A percentile compares a stretch with the other conserved stretches of the same genome.
These are phyloP conservation scores for Candoia aspera DNA, from an alignment of 2,113 vertebrate species.

Conservation along the genomic window DNA sequence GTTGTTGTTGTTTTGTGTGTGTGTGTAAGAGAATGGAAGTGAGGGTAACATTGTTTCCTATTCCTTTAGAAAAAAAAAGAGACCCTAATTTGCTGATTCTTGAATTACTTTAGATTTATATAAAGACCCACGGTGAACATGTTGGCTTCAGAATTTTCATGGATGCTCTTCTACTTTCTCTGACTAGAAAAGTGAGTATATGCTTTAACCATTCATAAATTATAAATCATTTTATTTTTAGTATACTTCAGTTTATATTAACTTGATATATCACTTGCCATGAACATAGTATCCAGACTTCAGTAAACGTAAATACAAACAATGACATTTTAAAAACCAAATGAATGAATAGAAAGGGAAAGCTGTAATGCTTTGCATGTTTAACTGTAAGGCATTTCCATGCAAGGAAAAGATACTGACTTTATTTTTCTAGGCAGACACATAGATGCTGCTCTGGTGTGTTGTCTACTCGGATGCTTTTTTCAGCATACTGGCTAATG, in stretches of 20 bases:
- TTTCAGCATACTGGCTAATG: neutral
- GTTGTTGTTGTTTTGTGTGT: no score
- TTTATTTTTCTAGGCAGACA: no score
- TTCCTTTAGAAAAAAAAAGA: neutral
- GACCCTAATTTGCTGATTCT: conserved; percentile 17
- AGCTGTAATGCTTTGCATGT: neutral
- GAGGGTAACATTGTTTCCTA: neutral
- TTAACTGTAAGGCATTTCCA: neutral
- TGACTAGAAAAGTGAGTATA: conserved; percentile 88
- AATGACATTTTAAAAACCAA: neutral
- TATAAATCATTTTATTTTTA: neutral
- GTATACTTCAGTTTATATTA: neutral
- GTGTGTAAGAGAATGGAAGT: neutral
- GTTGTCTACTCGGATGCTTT: neutral
- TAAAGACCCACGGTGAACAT: conserved; percentile 93
- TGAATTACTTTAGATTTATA: conserved; percentile 82
- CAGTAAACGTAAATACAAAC: neutral
- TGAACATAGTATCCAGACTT: neutral
- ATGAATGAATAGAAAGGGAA: neutral
- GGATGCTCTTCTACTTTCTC: conserved; percentile 94
- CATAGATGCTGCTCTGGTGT: neutral
- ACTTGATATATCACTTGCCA: neutral
- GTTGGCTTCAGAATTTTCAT: conserved; percentile 98
- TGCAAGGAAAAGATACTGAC: neutral
- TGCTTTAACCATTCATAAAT: neutral